These are phyloP conservation scores for Plusia festucae DNA, from an alignment of 2,888 invertebrate genomes.

Conservation along the genomic window DNA sequence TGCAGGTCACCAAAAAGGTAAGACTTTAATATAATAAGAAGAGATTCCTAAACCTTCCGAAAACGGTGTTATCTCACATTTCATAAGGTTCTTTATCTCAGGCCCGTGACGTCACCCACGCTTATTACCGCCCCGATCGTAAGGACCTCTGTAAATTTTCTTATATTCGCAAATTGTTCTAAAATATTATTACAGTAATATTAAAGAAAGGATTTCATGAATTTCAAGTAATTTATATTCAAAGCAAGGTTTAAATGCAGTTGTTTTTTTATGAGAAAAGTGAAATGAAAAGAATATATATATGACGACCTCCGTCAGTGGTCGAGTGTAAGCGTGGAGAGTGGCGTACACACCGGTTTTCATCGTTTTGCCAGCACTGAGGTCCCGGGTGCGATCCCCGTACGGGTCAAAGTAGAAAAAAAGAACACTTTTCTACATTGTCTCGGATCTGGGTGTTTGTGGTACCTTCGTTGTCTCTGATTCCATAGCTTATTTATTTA, in stretches of 20 bases:
- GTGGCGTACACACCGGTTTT: no score
- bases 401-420: no score
- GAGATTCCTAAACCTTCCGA: slow-evolving; percentile 50
- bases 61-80: slow-evolving; percentile 54
- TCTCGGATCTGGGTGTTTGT: no score
- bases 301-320: no score
- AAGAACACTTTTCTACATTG: no score
- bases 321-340: no score
- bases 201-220: slow-evolving; percentile 44
- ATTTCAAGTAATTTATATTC: background rate
- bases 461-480: no score
- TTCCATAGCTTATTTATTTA: no score
- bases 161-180: slow-evolving; percentile 54
- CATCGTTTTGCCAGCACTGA: no score
- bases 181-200: slow-evolving; percentile 46
- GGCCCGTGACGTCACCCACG: slow-evolving; percentile 48
- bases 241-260: background rate
- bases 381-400: no score
- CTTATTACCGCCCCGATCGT: slow-evolving; percentile 54
- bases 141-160: slow-evolving; percentile 53
- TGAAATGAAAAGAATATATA: no score
- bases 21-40: slow-evolving; percentile 48
- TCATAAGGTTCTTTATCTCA: slow-evolving; percentile 53
- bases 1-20: slow-evolving; percentile 33
- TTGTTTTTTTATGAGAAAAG: background rate